These are phyloP conservation scores for Yponomeuta malinellus DNA, from an alignment of 2,888 invertebrate species.

Conservation along the genomic window DNA sequence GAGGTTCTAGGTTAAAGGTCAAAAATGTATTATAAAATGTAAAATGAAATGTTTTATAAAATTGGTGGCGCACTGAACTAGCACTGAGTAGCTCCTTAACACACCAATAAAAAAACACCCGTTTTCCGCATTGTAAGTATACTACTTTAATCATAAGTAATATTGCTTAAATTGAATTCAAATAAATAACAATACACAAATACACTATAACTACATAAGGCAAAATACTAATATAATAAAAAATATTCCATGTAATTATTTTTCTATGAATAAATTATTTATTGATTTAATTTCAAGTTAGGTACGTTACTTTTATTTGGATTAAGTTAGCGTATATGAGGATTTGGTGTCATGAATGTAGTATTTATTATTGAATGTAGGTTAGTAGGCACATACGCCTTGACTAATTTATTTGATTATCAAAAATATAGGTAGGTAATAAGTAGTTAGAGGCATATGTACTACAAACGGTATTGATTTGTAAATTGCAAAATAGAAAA, in stretches of 20 bases:
- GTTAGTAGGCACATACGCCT: not conserved
- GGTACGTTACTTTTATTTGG: not conserved
- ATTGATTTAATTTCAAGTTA: not conserved
- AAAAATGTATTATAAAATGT: too few species aligned
- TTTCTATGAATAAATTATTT: not conserved
- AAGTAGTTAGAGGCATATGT: too few species aligned
- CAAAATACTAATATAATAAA: conserved; percentile 26
- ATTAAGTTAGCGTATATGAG: not conserved
- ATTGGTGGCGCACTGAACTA: too few species aligned
- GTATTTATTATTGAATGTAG: not conserved
- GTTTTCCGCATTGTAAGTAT: conserved; percentile 35
- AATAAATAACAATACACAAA: conserved; percentile 65
- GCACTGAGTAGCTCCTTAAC: too few species aligned
- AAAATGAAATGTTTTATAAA: too few species aligned
- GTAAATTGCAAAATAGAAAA: too few species aligned
- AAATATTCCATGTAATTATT: conserved; percentile 17
- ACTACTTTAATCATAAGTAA: conserved; percentile 65
- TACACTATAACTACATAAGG: conserved; percentile 47
- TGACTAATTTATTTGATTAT: not conserved
- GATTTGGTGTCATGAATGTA: not conserved
- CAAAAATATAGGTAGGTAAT: conserved; percentile 8
- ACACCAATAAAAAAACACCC: not conserved
- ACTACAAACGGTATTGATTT: too few species aligned
- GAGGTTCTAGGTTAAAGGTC: too few species aligned
- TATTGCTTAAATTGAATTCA: conserved; percentile 70